A percentile compares a stretch with the other conserved stretches of the same genome.
phyloP scores from a whole-genome alignment of 2,113 vertebrate genomes.

The Aphelocoma coerulescens region DNA sequence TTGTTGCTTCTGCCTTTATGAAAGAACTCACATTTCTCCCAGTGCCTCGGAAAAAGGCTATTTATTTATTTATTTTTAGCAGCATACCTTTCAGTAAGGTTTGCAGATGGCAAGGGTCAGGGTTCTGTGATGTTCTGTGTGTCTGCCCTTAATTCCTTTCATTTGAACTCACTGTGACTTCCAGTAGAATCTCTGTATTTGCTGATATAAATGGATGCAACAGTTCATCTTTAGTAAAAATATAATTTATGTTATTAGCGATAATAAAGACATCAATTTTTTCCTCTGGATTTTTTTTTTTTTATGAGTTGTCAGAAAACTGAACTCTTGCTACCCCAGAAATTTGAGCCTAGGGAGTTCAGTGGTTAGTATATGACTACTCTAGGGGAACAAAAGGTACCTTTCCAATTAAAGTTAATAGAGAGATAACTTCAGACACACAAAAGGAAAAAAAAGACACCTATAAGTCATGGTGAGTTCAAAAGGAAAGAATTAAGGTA shows the following conservation, averaged over 20 bases:
- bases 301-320: constrained; percentile 54
- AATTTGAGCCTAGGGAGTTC: constrained; percentile 74
- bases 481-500: constrained; percentile 80
- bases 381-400: constrained; percentile 76
- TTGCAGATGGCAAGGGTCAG: neutral
- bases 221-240: neutral
- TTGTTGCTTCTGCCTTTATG: neutral
- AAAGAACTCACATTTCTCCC: neutral
- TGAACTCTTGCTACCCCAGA: constrained; percentile 73
- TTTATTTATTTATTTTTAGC: neutral
- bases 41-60: neutral
- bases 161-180: constrained; percentile 60
- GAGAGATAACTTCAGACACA: constrained; percentile 80
- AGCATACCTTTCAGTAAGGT: neutral
- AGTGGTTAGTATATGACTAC: constrained; percentile 73
- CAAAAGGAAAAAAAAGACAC: constrained; percentile 77
- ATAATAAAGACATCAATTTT: constrained; percentile 17
- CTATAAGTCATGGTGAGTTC: constrained; percentile 80
- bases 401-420: constrained; percentile 84
- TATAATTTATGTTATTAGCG: constrained; percentile 22
- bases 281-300: constrained; percentile 15
- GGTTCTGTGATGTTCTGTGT: constrained; percentile 41
- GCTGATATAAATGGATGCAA: neutral
- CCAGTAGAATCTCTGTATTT: neutral
- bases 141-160: constrained; percentile 48